phyloP scores from a whole-genome alignment of 2,113 vertebrate genomes.

The Chaenocephalus aceratus region DNA sequence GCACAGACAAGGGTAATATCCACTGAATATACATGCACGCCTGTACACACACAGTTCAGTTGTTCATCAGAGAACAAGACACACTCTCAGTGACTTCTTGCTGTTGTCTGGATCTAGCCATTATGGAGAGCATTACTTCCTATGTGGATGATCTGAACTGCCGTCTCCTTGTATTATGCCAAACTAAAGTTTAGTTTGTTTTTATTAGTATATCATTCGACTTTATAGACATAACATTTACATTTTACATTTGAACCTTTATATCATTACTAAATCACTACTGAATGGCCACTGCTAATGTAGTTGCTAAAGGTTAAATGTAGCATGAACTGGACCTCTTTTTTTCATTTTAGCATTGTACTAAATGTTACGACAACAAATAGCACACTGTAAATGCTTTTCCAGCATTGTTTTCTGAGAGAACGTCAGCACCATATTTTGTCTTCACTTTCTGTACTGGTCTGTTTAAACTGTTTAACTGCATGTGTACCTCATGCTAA shows the following conservation, averaged over 20 bases:
- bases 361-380: too few species aligned
- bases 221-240: too few species aligned
- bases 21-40: constrained; percentile 40
- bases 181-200: too few species aligned
- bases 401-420: not conserved
- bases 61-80: not conserved
- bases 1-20: constrained; percentile 66
- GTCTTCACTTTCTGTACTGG: not conserved
- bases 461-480: not conserved
- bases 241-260: too few species aligned
- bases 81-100: not conserved
- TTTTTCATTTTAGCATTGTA: too few species aligned
- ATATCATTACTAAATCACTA: too few species aligned
- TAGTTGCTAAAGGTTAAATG: not conserved
- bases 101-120: too few species aligned
- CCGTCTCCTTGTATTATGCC: too few species aligned
- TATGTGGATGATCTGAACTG: too few species aligned
- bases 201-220: too few species aligned
- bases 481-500: not conserved
- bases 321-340: not conserved
- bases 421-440: not conserved
- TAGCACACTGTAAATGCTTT: not conserved
- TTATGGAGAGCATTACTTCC: too few species aligned
- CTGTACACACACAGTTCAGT: constrained; percentile 2
- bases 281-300: not conserved